Base-by-base conservation (phyloP, 2,888 invertebrate genomes). In the Lypha dubia region DNA sequence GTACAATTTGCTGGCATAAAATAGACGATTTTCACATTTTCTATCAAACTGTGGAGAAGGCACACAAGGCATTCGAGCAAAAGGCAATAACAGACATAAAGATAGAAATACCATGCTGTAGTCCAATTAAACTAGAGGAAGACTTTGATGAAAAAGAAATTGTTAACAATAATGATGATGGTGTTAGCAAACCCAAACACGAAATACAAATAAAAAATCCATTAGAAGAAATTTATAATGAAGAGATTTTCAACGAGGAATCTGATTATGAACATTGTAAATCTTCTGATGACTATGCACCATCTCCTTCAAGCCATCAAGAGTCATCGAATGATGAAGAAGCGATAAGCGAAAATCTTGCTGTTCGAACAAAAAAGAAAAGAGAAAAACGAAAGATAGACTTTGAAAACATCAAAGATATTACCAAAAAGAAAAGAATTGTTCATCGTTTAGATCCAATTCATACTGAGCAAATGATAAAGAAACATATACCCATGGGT, bases 401-500 rank as follows among this genome's bases (percentile, higher is more conserved):
- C 1, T 32, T 24, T 1, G 11, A 51, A n/a, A 62, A 41, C 9
- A 6, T 13, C 4, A 32, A 65, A 60, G 51, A 56, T 13, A 56
- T 0, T 32, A 3, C 46, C 6, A 81, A 74, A 56, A 84, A 77
- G 17, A 84, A 84, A 44, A 60, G 77, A 58, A 74, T 24, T 24
- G 62, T 84, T 13, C 67, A 68, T 49, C 67, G 62, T n/a, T 81
- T 77, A 51, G 77, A 84, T 74, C 84, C 58, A 5, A 24, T 53
- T 11, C 87, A 88, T 35, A 90, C 90, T 49, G 89, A 90, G 24
- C 89, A 89, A 28, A 88, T 92, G 22, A 90, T 92, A 1, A 90
- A 90, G 80, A 90, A 91, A 41, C 89, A 90, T 74, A 90, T 92
- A 83, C 90, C 91, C 13, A 89, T 92, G 88, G 90, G 89, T 73